These are phyloP conservation scores for Elmis aenea DNA, from an alignment of 2,888 invertebrate species.

Conservation along the genomic window DNA sequence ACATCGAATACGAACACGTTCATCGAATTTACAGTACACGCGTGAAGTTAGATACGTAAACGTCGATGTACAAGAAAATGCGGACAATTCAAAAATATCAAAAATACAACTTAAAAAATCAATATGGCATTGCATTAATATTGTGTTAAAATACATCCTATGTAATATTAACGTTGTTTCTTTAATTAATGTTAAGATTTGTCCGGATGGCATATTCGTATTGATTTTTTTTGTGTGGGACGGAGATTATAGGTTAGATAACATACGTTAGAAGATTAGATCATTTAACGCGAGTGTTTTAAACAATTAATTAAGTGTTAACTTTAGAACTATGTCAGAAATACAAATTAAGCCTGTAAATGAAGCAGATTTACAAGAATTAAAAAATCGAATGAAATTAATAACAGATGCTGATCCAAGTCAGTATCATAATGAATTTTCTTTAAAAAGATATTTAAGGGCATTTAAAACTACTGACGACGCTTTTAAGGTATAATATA, in stretches of 20 bases:
- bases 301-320: not conserved
- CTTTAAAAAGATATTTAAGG: conserved; percentile 63
- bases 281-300: too few relatives aligned
- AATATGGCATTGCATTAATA: too few relatives aligned
- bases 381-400: conserved; percentile 67
- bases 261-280: not conserved
- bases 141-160: too few relatives aligned
- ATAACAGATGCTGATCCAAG: conserved; percentile 67
- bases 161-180: too few relatives aligned
- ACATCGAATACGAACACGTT: too few relatives aligned
- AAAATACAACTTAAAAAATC: too few relatives aligned
- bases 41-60: too few relatives aligned
- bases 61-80: too few relatives aligned
- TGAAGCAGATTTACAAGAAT: conserved; percentile 58
- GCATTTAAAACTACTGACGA: conserved; percentile 70
- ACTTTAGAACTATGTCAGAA: not conserved
- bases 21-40: too few relatives aligned
- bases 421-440: conserved; percentile 72
- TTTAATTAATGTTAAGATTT: not conserved
- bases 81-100: too few relatives aligned
- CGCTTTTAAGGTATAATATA: conserved; percentile 61
- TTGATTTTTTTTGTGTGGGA: not conserved
- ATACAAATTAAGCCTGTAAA: conserved; percentile 50
- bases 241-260: not conserved
- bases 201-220: not conserved